Evolutionary conservation across 2,797 vertebrate genomes (phyloP).

Genomic region (Acipenser oxyrinchus): DNA sequence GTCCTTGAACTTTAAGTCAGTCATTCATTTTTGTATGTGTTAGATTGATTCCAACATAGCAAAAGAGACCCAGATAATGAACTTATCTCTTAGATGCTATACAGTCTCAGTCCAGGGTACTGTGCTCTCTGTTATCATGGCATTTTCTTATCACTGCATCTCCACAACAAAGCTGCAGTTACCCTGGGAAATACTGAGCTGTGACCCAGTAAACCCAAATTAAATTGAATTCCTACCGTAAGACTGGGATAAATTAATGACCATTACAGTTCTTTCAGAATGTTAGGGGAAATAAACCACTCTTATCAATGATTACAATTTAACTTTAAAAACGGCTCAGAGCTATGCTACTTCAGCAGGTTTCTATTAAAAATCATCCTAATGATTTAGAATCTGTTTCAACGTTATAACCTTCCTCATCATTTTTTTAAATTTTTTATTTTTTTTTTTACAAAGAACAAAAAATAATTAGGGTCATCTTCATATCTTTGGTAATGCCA

Average conservation of each 20-base stretch:
- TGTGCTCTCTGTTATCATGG: conserved; percentile 3
- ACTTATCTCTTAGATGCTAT: too few species aligned
- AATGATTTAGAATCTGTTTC: too few species aligned
- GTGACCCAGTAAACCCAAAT: conserved; percentile 13
- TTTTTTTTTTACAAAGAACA: too few species aligned
- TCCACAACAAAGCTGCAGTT: conserved; percentile 5
- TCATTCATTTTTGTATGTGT: too few species aligned
- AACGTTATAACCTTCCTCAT: too few species aligned
- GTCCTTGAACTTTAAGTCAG: too few species aligned
- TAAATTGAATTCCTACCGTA: conserved; percentile 8
- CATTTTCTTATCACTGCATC: conserved; percentile 12
- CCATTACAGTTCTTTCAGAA: conserved; percentile 10
- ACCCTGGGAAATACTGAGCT: conserved; percentile 5
- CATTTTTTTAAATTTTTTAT: too few species aligned
- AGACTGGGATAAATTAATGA: conserved; percentile 14
- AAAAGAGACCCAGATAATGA: too few species aligned
- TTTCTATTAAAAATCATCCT: too few species aligned
- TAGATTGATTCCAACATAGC: too few species aligned
- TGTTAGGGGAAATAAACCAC: conserved; percentile 16
- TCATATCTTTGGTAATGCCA: too few species aligned
- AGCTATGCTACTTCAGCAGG: neutral
- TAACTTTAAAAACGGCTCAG: conserved; percentile 8
- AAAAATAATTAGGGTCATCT: too few species aligned
- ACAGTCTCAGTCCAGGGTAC: neutral
- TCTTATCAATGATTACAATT: conserved; percentile 20